A percentile compares a stretch with the other conserved stretches of the same genome.
Conservation (phyloP, 2,888 invertebrate genomes). For the Drosophila barbarae region DNA sequence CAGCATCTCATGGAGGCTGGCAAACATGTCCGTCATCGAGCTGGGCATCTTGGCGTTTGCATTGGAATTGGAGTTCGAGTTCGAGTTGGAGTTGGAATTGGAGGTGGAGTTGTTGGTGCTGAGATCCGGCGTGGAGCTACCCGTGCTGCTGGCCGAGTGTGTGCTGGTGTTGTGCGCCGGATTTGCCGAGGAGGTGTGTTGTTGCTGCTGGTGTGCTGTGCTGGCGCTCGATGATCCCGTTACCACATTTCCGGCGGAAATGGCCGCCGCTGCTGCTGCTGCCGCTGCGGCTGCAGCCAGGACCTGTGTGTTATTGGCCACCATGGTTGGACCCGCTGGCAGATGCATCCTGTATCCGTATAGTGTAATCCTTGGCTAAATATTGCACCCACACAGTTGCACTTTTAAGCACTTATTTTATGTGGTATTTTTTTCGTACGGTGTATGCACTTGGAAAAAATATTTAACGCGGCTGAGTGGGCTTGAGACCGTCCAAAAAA, state of each 20-base stretch:
- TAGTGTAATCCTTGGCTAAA: constrained; percentile 15
- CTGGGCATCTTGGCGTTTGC: constrained; percentile 80
- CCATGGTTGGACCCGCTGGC: constrained; percentile 78
- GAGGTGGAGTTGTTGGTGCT: constrained; percentile 46
- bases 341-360: constrained; percentile 72
- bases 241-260: constrained; percentile 14
- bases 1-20: constrained; percentile 88
- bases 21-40: constrained; percentile 87
- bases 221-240: constrained; percentile 18
- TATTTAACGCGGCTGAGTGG: neutral
- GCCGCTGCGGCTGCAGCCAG: constrained; percentile 48
- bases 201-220: neutral
- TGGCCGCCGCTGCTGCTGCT: constrained; percentile 53
- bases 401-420: neutral
- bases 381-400: neutral
- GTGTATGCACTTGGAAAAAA: constrained; percentile 15
- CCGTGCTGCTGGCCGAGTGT: constrained; percentile 65
- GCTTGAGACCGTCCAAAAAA: neutral
- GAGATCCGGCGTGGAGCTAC: constrained; percentile 56
- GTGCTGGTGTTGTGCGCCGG: constrained; percentile 51
- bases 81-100: constrained; percentile 28
- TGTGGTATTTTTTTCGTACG: neutral
- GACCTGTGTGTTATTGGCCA: constrained; percentile 70
- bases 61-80: constrained; percentile 23
- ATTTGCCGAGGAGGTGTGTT: constrained; percentile 30